Percentiles rank a stretch among this genome's conserved stretches.
Conservation (phyloP, 2,888 invertebrate species). For the Criorhina ranunculi region DNA sequence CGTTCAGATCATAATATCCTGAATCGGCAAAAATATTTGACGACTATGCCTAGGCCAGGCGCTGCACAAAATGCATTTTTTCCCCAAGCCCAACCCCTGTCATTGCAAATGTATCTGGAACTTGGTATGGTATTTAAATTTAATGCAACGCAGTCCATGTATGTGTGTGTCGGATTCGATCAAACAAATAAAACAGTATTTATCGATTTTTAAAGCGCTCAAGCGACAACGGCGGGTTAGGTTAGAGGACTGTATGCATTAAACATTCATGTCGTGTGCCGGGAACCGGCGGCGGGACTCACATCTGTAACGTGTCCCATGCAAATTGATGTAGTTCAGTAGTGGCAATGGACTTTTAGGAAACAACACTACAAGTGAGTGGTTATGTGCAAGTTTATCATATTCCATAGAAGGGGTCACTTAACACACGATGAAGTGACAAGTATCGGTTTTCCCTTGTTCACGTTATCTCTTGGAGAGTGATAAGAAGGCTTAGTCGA, state of each 20-base stretch:
- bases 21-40: slow-evolving; percentile 32
- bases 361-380: background rate
- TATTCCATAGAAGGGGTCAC: background rate
- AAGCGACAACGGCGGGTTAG: no score
- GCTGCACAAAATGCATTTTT: slow-evolving; percentile 34
- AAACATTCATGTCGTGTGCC: slow-evolving; percentile 21
- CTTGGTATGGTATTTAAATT: slow-evolving; percentile 20
- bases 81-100: background rate
- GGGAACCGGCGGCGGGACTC: background rate
- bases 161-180: slow-evolving; percentile 22
- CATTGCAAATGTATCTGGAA: background rate
- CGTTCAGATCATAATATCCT: slow-evolving; percentile 29
- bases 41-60: background rate
- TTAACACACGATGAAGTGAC: slow-evolving; percentile 2
- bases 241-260: background rate
- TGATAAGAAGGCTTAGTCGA: background rate
- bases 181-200: slow-evolving; percentile 44
- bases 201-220: slow-evolving; percentile 37
- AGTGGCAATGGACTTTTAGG: background rate
- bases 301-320: slow-evolving; percentile 22
- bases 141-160: slow-evolving; percentile 1
- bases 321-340: slow-evolving; percentile 17
- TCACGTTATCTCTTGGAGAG: slow-evolving; percentile 6
- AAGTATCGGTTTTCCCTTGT: slow-evolving; percentile 1
- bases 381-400: background rate